These are phyloP conservation scores for Cerastis leucographa DNA, from an alignment of 2,888 invertebrate species.

Conservation along the genomic window DNA sequence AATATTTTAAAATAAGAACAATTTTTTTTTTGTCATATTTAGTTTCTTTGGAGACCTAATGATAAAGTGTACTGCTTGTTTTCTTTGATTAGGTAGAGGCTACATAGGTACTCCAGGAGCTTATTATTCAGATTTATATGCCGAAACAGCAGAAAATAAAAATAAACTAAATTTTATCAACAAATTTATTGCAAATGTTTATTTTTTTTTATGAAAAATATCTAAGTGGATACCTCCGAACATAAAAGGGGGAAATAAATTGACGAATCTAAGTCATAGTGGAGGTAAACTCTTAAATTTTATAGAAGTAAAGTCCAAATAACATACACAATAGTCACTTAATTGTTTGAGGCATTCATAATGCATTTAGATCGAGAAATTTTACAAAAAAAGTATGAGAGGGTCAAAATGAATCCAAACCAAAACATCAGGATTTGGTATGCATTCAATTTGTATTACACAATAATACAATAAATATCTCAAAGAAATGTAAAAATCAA, in stretches of 20 bases:
- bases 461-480: conserved; percentile 68
- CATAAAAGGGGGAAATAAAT: conserved; percentile 60
- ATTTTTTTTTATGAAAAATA: conserved; percentile 75
- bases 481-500: conserved; percentile 82
- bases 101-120: neutral
- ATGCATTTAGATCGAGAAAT: conserved; percentile 73
- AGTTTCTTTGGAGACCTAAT: neutral
- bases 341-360: conserved; percentile 84
- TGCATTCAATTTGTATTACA: conserved; percentile 81
- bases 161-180: conserved; percentile 74
- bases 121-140: neutral
- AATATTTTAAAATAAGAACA: too few species aligned
- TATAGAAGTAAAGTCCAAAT: conserved; percentile 74
- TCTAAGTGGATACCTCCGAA: conserved; percentile 80
- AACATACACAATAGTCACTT: conserved; percentile 71
- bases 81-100: neutral
- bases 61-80: neutral
- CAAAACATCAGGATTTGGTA: conserved; percentile 59
- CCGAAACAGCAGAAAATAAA: conserved; percentile 10
- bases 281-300: conserved; percentile 80
- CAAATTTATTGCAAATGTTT: conserved; percentile 85
- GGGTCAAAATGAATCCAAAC: conserved; percentile 82
- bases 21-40: neutral
- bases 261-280: conserved; percentile 55
- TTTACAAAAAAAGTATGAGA: conserved; percentile 72